These are phyloP conservation scores for Bellardia bayeri DNA, from an alignment of 2,888 invertebrate genomes.

Conservation along the genomic window DNA sequence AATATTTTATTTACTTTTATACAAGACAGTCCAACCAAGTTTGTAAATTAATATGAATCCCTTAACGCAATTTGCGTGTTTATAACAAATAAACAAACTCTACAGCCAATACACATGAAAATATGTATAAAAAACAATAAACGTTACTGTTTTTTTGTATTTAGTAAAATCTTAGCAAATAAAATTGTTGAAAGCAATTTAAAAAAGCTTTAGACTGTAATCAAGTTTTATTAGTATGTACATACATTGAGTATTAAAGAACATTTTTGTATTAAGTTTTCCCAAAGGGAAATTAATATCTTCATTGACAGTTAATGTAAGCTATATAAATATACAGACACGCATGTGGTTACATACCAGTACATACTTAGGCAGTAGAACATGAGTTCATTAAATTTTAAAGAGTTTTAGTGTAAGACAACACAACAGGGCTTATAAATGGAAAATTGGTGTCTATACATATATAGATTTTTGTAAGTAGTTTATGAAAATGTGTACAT, in stretches of 20 bases:
- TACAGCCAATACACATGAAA: background rate
- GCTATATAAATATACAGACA: conserved; percentile 11
- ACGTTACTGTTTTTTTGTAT: background rate
- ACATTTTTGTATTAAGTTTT: conserved; percentile 29
- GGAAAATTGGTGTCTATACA: background rate
- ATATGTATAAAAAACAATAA: background rate
- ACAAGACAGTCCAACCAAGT: no score
- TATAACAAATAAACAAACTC: background rate
- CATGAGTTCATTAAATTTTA: background rate
- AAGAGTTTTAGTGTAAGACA: conserved; percentile 1
- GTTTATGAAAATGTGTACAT: conserved; percentile 11
- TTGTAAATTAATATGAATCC: background rate
- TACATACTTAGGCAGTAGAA: background rate
- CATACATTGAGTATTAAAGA: background rate
- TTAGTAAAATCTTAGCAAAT: conserved; percentile 10
- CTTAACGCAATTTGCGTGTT: conserved; percentile 30
- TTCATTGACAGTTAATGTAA: conserved; percentile 42
- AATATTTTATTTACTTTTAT: no score
- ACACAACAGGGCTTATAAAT: background rate
- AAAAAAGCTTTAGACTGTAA: conserved; percentile 35
- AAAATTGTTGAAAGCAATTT: conserved; percentile 48
- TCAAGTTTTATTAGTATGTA: conserved; percentile 1
- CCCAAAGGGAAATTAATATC: conserved; percentile 47
- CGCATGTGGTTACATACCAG: background rate
- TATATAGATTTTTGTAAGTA: background rate